Percentiles rank a stretch among this genome's conserved stretches.
Evolutionary conservation across 2,797 vertebrate species (phyloP).

Genomic region (Bufotes viridis): DNA sequence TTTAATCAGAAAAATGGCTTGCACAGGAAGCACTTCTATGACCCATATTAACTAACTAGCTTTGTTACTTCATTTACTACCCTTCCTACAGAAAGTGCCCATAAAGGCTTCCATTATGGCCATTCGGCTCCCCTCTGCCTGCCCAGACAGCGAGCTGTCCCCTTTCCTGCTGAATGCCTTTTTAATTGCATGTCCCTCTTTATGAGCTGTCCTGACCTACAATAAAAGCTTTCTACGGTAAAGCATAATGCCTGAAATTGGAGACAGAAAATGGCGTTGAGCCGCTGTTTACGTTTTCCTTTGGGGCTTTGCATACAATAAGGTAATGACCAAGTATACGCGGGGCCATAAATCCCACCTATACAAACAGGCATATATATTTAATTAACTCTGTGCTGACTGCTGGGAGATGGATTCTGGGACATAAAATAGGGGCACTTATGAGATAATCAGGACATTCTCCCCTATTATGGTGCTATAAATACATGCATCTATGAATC

Average conservation of each 20-base stretch:
- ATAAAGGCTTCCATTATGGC: constrained; percentile 68
- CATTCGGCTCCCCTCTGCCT: constrained; percentile 62
- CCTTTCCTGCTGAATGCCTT: constrained; percentile 67
- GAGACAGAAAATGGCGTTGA: constrained; percentile 60
- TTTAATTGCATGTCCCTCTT: constrained; percentile 71
- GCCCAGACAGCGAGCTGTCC: constrained; percentile 64
- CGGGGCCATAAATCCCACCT: constrained; percentile 32
- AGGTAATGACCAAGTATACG: constrained; percentile 18
- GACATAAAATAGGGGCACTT: constrained; percentile 3
- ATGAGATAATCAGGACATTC: neutral
- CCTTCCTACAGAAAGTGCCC: constrained; percentile 67
- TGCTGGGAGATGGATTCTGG: constrained; percentile 17
- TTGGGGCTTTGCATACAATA: constrained; percentile 41
- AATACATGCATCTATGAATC: neutral
- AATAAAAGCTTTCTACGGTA: constrained; percentile 72
- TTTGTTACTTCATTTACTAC: constrained; percentile 65
- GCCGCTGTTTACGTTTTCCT: constrained; percentile 42
- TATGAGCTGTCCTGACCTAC: constrained; percentile 75
- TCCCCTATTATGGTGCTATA: constrained; percentile 9
- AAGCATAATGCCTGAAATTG: constrained; percentile 70
- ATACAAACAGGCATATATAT: constrained; percentile 36
- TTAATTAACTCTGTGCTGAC: constrained; percentile 17
- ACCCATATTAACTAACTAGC: constrained; percentile 62
- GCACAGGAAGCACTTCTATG: constrained; percentile 58
- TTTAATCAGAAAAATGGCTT: constrained; percentile 55